Conservation (phyloP, 2,113 vertebrate genomes). For the Plecotus auritus region DNA sequence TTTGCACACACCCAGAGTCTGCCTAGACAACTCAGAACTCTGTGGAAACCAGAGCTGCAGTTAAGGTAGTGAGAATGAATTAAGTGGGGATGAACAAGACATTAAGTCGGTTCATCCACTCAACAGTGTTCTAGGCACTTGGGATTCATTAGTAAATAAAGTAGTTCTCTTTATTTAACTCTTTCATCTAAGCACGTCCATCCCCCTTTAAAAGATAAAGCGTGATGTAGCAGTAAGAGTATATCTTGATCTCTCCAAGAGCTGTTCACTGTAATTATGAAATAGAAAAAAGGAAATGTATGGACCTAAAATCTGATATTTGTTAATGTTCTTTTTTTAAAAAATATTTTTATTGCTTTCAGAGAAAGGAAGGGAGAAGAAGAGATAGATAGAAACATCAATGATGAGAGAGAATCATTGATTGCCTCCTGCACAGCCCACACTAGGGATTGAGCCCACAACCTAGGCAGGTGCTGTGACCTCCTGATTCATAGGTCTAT, state of each 20-base stretch:
- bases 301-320: background rate
- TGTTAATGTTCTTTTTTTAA: background rate
- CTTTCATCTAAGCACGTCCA: background rate
- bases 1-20: background rate
- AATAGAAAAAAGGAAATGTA: background rate
- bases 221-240: background rate
- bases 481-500: too few species aligned
- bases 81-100: background rate
- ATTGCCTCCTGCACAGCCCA: too few species aligned
- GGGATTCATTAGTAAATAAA: background rate
- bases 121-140: background rate
- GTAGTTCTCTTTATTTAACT: background rate
- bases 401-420: too few species aligned
- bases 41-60: background rate
- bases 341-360: too few species aligned
- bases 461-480: too few species aligned
- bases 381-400: too few species aligned
- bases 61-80: background rate
- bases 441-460: too few species aligned
- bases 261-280: background rate
- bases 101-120: background rate
- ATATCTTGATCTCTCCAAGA: background rate
- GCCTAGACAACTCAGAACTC: background rate
- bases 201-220: background rate
- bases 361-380: too few species aligned